A percentile compares a stretch with the other conserved stretches of the same genome.
Conservation (phyloP, 2,113 vertebrate genomes). For the Marcusenius ussheri region DNA sequence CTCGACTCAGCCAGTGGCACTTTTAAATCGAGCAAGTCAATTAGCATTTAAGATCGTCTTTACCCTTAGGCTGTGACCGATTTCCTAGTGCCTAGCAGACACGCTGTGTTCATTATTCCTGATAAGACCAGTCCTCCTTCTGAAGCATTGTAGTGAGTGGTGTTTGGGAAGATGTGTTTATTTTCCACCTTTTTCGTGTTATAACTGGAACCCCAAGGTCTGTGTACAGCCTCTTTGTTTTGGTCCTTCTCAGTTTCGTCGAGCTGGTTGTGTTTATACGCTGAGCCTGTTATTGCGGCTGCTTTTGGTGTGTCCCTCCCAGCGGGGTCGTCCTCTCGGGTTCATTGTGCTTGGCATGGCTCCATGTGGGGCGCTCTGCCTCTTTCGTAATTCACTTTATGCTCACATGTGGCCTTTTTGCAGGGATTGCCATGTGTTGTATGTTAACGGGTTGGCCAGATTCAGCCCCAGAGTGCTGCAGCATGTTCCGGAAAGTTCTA, state of each 20-base stretch:
- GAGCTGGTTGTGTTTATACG: not conserved
- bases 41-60: constrained; percentile 1
- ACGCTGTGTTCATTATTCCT: not conserved
- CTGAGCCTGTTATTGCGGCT: not conserved
- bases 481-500: not conserved
- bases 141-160: not conserved
- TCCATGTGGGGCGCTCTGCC: not conserved
- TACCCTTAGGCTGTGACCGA: constrained; percentile 2
- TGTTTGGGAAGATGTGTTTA: not conserved
- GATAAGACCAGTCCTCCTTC: not conserved
- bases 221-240: not conserved
- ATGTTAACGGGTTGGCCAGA: not conserved
- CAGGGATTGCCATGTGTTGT: not conserved
- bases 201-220: not conserved
- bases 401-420: not conserved
- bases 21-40: constrained; percentile 4
- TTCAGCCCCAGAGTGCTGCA: not conserved
- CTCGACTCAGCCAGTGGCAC: not conserved
- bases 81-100: not conserved
- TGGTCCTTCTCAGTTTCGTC: not conserved
- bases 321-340: not conserved
- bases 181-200: not conserved
- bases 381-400: not conserved
- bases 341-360: not conserved
- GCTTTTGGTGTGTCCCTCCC: not conserved